Percentiles rank a stretch among this genome's conserved stretches.
These are phyloP conservation scores for Otis tarda DNA, from an alignment of 2,113 vertebrate species.

Conservation along the genomic window DNA sequence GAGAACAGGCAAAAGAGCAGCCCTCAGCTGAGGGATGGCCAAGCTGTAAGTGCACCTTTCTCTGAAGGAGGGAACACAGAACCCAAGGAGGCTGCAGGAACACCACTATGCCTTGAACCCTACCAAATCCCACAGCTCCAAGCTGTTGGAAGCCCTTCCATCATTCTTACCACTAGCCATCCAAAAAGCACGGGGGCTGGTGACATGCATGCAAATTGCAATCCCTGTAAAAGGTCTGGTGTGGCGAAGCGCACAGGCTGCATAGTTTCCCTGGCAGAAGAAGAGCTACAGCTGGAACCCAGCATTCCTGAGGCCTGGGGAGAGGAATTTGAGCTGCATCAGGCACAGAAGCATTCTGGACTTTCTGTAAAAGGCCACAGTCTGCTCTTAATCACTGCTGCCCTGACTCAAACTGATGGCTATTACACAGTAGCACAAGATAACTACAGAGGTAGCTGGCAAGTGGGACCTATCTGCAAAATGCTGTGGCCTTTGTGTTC, in stretches of 20 bases:
- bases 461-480: not conserved
- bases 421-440: not conserved
- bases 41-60: not conserved
- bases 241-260: accelerated
- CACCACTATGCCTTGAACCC: accelerated
- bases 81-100: not conserved
- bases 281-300: not conserved
- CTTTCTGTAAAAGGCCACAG: not conserved
- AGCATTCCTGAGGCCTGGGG: not conserved
- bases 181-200: not conserved
- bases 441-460: not conserved
- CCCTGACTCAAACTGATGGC: not conserved
- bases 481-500: not conserved
- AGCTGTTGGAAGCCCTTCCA: not conserved
- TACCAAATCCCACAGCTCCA: not conserved
- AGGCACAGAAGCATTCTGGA: not conserved
- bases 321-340: not conserved
- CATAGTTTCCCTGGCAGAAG: accelerated
- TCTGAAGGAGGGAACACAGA: not conserved
- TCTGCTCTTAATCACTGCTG: not conserved
- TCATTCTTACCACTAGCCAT: not conserved
- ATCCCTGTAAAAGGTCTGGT: not conserved
- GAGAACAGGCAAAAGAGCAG: not conserved
- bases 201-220: accelerated
- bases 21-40: not conserved